Percentiles rank a stretch among this genome's conserved stretches.
Evolutionary conservation across 30 jellyfish, hydroid and myxozoan genomes (phyloP).

Genomic region (Catostylus mosaicus): DNA sequence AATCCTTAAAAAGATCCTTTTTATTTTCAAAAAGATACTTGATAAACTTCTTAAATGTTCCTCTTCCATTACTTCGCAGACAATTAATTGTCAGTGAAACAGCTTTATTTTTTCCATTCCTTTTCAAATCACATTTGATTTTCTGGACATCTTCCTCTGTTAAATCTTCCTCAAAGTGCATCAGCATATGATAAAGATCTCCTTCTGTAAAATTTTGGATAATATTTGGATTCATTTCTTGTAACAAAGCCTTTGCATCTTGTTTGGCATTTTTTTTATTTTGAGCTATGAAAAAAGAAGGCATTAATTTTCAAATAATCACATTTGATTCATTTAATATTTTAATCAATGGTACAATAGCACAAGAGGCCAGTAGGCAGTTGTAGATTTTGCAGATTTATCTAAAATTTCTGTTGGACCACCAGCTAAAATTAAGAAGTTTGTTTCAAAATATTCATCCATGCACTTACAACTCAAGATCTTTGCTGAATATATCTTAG

Average conservation of each 20-base stretch:
- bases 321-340: too few species aligned
- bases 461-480: background rate
- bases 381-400: too few species aligned
- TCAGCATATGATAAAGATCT: background rate
- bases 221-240: constrained; percentile 11
- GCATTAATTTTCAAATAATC: too few species aligned
- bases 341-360: too few species aligned
- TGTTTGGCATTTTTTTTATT: background rate
- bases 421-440: background rate
- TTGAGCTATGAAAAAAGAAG: too few species aligned
- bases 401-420: background rate
- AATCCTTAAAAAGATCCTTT: background rate
- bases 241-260: constrained; percentile 6
- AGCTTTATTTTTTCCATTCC: constrained; percentile 17
- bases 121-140: constrained; percentile 3
- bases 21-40: background rate
- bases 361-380: too few species aligned
- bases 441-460: background rate
- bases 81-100: constrained; percentile 20
- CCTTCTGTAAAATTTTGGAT: constrained; percentile 16
- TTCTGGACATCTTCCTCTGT: constrained; percentile 3
- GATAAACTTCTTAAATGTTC: background rate
- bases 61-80: background rate
- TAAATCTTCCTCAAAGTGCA: constrained; percentile 22
- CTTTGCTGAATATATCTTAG: too few species aligned